These are phyloP conservation scores for Spea hammondii DNA, from an alignment of 2,797 vertebrate genomes.

Conservation along the genomic window DNA sequence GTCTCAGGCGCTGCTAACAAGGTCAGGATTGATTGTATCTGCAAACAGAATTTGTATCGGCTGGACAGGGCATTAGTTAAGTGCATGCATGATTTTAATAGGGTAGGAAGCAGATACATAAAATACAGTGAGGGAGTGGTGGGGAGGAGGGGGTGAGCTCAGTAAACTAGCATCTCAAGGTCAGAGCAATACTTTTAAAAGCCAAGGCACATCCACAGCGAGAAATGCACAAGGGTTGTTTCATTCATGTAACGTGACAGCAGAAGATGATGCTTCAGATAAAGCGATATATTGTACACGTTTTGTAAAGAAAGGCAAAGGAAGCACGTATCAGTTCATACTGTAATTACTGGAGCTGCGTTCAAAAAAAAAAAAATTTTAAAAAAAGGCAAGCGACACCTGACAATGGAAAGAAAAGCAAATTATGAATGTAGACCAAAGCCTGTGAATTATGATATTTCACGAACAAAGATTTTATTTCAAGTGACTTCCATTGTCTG, in stretches of 20 bases:
- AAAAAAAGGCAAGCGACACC: neutral
- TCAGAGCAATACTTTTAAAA: conserved; percentile 33
- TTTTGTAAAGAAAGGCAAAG: neutral
- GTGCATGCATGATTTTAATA: conserved; percentile 9
- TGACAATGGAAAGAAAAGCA: neutral
- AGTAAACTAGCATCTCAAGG: conserved; percentile 21
- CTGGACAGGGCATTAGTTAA: conserved; percentile 34
- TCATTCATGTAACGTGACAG: conserved; percentile 48
- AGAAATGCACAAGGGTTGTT: conserved; percentile 23
- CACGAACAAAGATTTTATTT: neutral
- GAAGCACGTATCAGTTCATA: conserved; percentile 4
- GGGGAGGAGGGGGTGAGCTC: conserved; percentile 27
- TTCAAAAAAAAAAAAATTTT: neutral
- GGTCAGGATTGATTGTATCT: conserved; percentile 27
- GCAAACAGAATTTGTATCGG: conserved; percentile 30
- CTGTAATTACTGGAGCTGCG: neutral
- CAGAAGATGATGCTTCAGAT: conserved; percentile 36
- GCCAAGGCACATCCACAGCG: neutral
- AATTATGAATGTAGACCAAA: neutral
- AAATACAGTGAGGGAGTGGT: conserved; percentile 14
- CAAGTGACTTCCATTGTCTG: neutral
- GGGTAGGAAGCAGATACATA: conserved; percentile 25
- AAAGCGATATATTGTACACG: conserved; percentile 11
- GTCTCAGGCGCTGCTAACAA: conserved; percentile 34
- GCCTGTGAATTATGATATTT: no score